A percentile compares a stretch with the other conserved stretches of the same genome.
Conservation (phyloP, 2,113 vertebrate species). For the Pituophis catenifer region DNA sequence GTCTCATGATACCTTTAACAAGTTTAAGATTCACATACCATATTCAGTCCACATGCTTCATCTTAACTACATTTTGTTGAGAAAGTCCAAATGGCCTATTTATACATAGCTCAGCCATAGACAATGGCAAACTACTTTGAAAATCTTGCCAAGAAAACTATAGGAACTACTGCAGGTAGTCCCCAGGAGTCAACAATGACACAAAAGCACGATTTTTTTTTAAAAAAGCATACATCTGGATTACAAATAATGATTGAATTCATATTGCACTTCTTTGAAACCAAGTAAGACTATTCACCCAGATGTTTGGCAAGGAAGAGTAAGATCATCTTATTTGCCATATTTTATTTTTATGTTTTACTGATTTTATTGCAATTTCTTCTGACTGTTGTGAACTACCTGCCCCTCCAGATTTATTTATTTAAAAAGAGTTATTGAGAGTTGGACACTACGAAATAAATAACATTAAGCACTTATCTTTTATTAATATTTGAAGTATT, state of each 20-base stretch:
- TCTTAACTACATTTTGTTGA: not conserved
- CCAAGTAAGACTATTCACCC: not conserved
- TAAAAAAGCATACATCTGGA: not conserved
- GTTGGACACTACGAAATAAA: not conserved
- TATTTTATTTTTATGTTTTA: not conserved
- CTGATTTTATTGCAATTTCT: not conserved
- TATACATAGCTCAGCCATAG: not conserved
- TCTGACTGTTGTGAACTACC: not conserved
- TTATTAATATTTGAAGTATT: not conserved
- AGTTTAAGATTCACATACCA: not conserved
- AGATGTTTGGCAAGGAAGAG: not conserved
- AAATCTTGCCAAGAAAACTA: no score
- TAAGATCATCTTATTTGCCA: not conserved
- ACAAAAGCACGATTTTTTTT: no score
- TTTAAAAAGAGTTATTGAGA: not conserved
- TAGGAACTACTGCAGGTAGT: no score
- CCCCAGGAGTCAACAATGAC: no score
- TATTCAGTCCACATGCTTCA: not conserved
- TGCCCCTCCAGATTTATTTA: no score
- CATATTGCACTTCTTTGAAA: not conserved
- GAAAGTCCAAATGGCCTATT: not conserved
- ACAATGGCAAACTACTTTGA: no score
- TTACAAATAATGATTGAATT: not conserved
- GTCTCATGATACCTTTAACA: not conserved
- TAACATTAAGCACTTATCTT: not conserved